A percentile compares a stretch with the other conserved stretches of the same genome.
Conservation (phyloP, 2,797 vertebrate genomes). For the Erethizon dorsatum region DNA sequence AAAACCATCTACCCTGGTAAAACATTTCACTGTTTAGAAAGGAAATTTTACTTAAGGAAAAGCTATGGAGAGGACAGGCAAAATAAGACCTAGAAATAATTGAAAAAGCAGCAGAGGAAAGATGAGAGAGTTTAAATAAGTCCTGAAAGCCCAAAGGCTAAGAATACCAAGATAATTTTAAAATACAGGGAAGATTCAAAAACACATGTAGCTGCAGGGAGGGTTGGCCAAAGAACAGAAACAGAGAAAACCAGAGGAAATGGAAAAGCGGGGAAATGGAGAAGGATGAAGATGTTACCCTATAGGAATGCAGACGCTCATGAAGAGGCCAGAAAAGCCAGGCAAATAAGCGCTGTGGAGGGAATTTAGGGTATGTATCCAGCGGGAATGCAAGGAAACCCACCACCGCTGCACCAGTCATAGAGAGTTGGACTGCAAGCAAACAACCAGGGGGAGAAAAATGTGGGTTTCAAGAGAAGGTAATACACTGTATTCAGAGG, state of each 20-base stretch:
- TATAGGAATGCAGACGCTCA: constrained; percentile 62
- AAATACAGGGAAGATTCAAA: constrained; percentile 89
- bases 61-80: constrained; percentile 73
- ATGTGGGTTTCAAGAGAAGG: constrained; percentile 21
- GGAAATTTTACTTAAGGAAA: constrained; percentile 60
- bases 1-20: constrained; percentile 9
- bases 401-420: not conserved
- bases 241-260: constrained; percentile 83
- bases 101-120: constrained; percentile 79
- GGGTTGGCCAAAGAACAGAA: constrained; percentile 85
- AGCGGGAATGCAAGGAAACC: constrained; percentile 56
- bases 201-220: constrained; percentile 89
- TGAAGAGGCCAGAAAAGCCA: constrained; percentile 43
- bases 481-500: constrained; percentile 5
- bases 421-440: not conserved
- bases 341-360: not conserved
- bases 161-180: constrained; percentile 89
- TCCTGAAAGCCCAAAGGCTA: constrained; percentile 87
- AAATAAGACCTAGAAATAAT: constrained; percentile 83
- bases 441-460: not conserved
- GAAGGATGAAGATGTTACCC: constrained; percentile 82
- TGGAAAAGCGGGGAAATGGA: constrained; percentile 86
- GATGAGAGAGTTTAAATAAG: constrained; percentile 86
- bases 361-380: constrained; percentile 39
- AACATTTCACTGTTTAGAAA: constrained; percentile 44